Evolutionary conservation across 2,888 invertebrate species (phyloP).

Genomic region (Cerastoderma edule): DNA sequence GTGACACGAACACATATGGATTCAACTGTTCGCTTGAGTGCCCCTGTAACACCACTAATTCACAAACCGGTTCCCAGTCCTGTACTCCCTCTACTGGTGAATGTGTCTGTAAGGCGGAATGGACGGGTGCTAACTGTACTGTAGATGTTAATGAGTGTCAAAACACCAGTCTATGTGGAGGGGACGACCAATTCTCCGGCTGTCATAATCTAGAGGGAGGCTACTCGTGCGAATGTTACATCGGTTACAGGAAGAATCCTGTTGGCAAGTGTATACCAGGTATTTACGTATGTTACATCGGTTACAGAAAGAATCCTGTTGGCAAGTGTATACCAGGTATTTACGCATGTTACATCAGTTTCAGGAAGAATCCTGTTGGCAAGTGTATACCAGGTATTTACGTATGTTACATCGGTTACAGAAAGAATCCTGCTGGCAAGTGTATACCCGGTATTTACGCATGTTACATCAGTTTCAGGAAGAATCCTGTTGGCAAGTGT

Average conservation of each 20-base stretch:
- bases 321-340: too few relatives aligned
- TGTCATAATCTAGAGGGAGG: slow-evolving; percentile 8
- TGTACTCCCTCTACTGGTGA: background rate
- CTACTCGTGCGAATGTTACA: background rate
- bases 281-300: too few relatives aligned
- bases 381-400: too few relatives aligned
- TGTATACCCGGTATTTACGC: too few relatives aligned
- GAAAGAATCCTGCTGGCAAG: too few relatives aligned
- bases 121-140: slow-evolving; percentile 1
- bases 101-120: background rate
- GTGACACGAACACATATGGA: slow-evolving; percentile 6
- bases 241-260: background rate
- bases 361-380: too few relatives aligned
- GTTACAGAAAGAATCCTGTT: too few relatives aligned
- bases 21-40: slow-evolving; percentile 3
- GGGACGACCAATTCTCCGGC: background rate
- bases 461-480: too few relatives aligned
- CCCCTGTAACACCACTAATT: background rate
- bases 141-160: slow-evolving; percentile 3
- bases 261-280: slow-evolving; percentile 5
- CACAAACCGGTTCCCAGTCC: background rate
- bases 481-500: too few relatives aligned
- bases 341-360: too few relatives aligned
- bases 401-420: too few relatives aligned
- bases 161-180: background rate